Percentiles rank a stretch among this genome's conserved stretches.
phyloP scores from a whole-genome alignment of 2,113 vertebrate species.

The Microcebus griseorufus region DNA sequence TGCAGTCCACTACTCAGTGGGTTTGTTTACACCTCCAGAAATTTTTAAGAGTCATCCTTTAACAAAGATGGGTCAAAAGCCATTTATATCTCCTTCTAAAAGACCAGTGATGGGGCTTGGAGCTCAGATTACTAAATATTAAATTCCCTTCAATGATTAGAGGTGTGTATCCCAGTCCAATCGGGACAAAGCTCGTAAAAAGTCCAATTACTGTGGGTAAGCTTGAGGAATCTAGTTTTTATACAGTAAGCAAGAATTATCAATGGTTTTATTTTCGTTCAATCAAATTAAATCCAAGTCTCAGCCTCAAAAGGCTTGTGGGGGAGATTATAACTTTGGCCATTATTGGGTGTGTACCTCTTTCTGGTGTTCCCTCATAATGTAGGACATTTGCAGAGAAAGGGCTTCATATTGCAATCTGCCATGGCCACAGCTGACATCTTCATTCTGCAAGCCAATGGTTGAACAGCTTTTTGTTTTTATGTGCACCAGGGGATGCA shows the following conservation, averaged over 20 bases:
- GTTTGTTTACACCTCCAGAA: not conserved
- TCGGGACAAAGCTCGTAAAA: not conserved
- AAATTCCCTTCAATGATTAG: not conserved
- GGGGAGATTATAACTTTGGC: not conserved
- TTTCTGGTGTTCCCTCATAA: not conserved
- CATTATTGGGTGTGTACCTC: not conserved
- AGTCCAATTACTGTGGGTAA: not conserved
- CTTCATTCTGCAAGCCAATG: not conserved
- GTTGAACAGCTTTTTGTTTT: not conserved
- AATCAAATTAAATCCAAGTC: constrained; percentile 6
- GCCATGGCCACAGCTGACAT: not conserved
- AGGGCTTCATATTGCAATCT: not conserved
- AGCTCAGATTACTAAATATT: not conserved
- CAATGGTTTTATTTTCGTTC: not conserved
- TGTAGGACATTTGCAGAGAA: not conserved
- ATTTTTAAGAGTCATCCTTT: not conserved
- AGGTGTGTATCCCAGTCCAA: not conserved
- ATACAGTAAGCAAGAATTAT: not conserved
- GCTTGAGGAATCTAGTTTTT: not conserved
- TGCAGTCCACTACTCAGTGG: not conserved
- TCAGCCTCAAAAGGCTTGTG: not conserved
- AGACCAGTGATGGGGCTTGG: not conserved
- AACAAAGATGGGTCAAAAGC: not conserved
- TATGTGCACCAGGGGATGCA: not conserved
- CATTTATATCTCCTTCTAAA: not conserved